Percentiles rank a stretch among this genome's conserved stretches.
These are phyloP conservation scores for Gallinago jamesoni DNA, from an alignment of 2,113 vertebrate species.

Conservation along the genomic window DNA sequence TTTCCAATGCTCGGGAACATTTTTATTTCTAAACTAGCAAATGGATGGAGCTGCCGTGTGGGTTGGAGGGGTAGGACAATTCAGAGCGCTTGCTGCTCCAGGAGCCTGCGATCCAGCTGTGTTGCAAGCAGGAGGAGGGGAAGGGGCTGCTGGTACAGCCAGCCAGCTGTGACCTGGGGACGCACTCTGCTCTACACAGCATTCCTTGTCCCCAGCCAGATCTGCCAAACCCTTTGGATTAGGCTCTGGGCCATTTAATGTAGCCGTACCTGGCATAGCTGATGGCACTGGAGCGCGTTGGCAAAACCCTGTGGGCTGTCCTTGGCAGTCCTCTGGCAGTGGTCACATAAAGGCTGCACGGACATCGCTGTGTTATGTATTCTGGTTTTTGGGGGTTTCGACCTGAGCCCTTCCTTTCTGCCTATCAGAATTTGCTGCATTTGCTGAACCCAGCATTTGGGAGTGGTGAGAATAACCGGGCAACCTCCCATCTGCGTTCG, in stretches of 20 bases:
- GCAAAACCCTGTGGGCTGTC: not conserved
- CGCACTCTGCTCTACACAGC: not conserved
- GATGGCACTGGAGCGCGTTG: fast-evolving
- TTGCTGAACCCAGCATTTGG: not conserved
- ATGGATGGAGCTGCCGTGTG: not conserved
- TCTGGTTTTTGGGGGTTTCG: not conserved
- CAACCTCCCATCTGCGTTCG: fast-evolving
- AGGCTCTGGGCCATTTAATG: fast-evolving
- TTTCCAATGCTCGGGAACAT: not conserved
- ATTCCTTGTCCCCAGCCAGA: fast-evolving
- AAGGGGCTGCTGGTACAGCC: not conserved
- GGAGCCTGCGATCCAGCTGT: not conserved
- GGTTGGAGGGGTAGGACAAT: not conserved
- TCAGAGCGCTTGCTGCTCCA: not conserved
- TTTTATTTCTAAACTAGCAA: not conserved
- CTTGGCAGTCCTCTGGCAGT: not conserved
- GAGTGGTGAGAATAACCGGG: not conserved
- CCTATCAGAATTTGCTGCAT: not conserved
- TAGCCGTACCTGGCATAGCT: not conserved
- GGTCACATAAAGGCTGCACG: fast-evolving
- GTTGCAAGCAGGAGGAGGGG: not conserved
- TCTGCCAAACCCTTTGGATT: not conserved
- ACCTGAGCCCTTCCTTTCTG: not conserved
- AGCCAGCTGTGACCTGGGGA: fast-evolving
- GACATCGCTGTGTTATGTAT: not conserved